Percentiles rank a stretch among this genome's conserved stretches.
phyloP scores from a whole-genome alignment of 1,140 invertebrate genomes.

The Ectropis grisescens region DNA sequence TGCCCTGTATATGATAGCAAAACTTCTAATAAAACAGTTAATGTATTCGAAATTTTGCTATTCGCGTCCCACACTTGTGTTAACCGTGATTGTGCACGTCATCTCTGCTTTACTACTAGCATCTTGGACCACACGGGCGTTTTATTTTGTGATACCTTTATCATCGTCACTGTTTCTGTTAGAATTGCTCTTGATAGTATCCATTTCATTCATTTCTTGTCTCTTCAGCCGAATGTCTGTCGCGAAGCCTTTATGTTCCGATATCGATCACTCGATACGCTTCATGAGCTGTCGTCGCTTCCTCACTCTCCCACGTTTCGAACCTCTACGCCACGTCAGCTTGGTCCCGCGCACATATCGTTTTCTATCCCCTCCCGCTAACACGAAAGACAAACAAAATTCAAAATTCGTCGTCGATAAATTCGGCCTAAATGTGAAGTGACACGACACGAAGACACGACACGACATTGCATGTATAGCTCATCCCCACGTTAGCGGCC shows the following conservation, averaged over 20 bases:
- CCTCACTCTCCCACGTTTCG: conserved; percentile 40
- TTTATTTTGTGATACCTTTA: conserved; percentile 70
- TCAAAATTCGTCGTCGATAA: conserved; percentile 16
- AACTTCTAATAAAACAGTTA: conserved; percentile 14
- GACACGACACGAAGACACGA: conserved; percentile 49
- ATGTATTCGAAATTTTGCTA: conserved; percentile 31
- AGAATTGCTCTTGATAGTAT: conserved; percentile 62
- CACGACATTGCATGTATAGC: conserved; percentile 65
- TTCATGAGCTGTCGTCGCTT: conserved; percentile 43
- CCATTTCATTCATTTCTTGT: conserved; percentile 61
- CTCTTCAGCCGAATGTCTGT: conserved; percentile 53
- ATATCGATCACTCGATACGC: conserved; percentile 34
- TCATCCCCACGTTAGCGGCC: conserved; percentile 42
- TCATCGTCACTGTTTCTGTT: conserved; percentile 62
- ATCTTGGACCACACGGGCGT: conserved; percentile 55
- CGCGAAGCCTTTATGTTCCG: conserved; percentile 43
- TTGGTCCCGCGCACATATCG: conserved; percentile 48
- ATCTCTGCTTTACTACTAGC: conserved; percentile 41
- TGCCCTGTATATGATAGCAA: conserved; percentile 19
- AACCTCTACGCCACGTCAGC: conserved; percentile 50
- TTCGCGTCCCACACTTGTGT: conserved; percentile 34
- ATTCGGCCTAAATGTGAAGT: conserved; percentile 41
- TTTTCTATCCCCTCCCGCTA: conserved; percentile 28
- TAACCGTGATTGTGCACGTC: conserved; percentile 47
- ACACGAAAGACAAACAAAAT: conserved; percentile 25